Evolutionary conservation across 2,888 invertebrate species (phyloP), one percentile per base, ranked within the genome.

Genomic region (Spisula subtruncata): DNA sequence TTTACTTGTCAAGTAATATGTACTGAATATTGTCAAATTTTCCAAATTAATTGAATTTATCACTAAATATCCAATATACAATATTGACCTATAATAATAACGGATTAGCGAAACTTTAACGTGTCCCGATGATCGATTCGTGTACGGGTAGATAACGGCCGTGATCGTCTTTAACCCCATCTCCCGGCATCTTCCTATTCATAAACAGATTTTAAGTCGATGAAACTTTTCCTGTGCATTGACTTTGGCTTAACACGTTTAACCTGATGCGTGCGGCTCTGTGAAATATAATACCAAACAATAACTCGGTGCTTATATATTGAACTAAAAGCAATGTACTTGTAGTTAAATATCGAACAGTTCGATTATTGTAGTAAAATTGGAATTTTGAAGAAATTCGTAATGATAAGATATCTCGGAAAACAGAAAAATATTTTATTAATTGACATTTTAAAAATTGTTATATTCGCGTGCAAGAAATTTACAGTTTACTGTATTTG

Each of bases 41-140:
- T 82, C 82, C 18, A 82, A 87, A 87, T 87, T 82, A 82, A 87
- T 82, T 32, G 75, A 32, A 48, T 48, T 82, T 82, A 87, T 87
- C 82, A 20, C 29, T 25, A 29, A 0, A 20, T 16, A 20, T 87
- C 35, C 71, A 75, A 51, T 71, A 41, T 32, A 75, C 29, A 71
- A 75, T 54, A 75, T 51, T 82, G 54, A 82, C 41, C 51, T 14
- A 10, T 14, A 16, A 20, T 82, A 71, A 48, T 81, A 12, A 48
- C 48, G 81, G 81, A 51, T 48, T 81, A 48, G 8, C 25, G 81
- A 25, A 75, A 4, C 32, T 75, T 75, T 75, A 32, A 75, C 16
- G 5, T 75, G 10, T 14, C 75, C 29, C 16, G 16, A 75, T 35
- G 35, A 75, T 75, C 75, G 35, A 75, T 75, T 14, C 75, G 25